Conservation (phyloP, 2,113 vertebrate genomes). For the Epinephelus fuscoguttatus region DNA sequence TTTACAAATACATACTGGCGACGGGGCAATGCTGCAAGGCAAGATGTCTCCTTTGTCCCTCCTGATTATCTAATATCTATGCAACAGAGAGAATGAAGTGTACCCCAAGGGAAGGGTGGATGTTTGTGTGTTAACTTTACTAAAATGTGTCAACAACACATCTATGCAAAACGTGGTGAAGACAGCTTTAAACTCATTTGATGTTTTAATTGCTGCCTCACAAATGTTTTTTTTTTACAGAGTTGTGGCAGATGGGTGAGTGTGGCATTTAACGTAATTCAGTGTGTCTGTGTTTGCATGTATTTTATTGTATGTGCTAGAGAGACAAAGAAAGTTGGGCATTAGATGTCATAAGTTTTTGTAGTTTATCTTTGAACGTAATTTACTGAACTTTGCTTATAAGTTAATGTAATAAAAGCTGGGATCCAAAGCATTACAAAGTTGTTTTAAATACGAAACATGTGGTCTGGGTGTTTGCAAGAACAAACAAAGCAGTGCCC, state of each 20-base stretch:
- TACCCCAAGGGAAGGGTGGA: background rate
- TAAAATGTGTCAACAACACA: background rate
- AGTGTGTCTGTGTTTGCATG: constrained; percentile 31
- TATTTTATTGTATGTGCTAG: constrained; percentile 4
- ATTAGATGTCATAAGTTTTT: constrained; percentile 16
- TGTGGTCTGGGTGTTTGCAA: background rate
- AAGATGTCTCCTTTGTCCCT: constrained; percentile 26
- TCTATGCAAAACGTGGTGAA: constrained; percentile 17
- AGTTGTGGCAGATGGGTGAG: constrained; percentile 16
- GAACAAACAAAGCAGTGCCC: background rate
- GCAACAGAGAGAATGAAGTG: constrained; percentile 14
- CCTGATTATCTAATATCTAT: constrained; percentile 29
- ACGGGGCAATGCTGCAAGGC: constrained; percentile 4
- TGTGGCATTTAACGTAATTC: constrained; percentile 17
- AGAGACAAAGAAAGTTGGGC: constrained; percentile 15
- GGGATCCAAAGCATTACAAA: constrained; percentile 17
- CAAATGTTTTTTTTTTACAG: constrained; percentile 28
- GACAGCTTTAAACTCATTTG: constrained; percentile 30
- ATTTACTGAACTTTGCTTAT: constrained; percentile 41
- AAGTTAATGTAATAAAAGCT: constrained; percentile 71
- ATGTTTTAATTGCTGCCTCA: constrained; percentile 25
- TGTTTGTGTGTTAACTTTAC: constrained; percentile 11
- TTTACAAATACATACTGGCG: constrained; percentile 1
- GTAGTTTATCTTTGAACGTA: constrained; percentile 23
- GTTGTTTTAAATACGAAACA: background rate